phyloP scores from a whole-genome alignment of 2,888 invertebrate genomes.

The Sphaeridia pumilis region DNA sequence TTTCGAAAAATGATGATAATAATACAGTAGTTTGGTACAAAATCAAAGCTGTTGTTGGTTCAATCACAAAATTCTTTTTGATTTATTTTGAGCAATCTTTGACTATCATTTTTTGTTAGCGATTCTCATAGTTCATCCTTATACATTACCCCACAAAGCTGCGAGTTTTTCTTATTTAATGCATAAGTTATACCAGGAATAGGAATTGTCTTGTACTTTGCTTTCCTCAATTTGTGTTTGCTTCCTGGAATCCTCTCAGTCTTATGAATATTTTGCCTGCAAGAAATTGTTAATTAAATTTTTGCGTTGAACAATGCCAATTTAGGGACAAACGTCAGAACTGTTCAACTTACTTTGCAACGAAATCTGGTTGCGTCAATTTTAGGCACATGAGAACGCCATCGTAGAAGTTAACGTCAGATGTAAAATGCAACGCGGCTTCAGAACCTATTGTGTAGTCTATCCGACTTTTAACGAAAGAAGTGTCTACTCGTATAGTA shows the following conservation, averaged over 20 bases:
- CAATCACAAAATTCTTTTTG: too few relatives aligned
- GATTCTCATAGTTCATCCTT: conserved; percentile 32
- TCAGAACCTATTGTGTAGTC: conserved; percentile 55
- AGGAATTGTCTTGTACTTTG: conserved; percentile 45
- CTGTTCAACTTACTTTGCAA: conserved; percentile 45
- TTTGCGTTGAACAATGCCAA: neutral
- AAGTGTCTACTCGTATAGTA: conserved; percentile 50
- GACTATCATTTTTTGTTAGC: neutral
- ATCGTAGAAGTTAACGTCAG: conserved; percentile 64
- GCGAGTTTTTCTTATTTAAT: conserved; percentile 64
- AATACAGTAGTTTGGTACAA: too few relatives aligned
- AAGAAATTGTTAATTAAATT: neutral
- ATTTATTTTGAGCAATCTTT: conserved; percentile 1
- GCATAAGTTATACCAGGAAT: conserved; percentile 60
- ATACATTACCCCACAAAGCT: conserved; percentile 52
- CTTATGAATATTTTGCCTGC: conserved; percentile 53
- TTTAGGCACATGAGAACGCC: conserved; percentile 64
- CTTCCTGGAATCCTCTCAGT: conserved; percentile 53
- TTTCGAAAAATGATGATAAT: too few relatives aligned
- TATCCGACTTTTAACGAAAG: conserved; percentile 53
- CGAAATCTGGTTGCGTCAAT: conserved; percentile 55
- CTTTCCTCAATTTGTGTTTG: conserved; percentile 50
- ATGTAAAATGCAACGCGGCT: conserved; percentile 56
- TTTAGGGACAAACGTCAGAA: too few relatives aligned
- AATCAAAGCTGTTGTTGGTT: too few relatives aligned